Evolutionary conservation across 2,113 vertebrate genomes (phyloP), one percentile per base, ranked within the genome.

Genomic region (Morone saxatilis): DNA sequence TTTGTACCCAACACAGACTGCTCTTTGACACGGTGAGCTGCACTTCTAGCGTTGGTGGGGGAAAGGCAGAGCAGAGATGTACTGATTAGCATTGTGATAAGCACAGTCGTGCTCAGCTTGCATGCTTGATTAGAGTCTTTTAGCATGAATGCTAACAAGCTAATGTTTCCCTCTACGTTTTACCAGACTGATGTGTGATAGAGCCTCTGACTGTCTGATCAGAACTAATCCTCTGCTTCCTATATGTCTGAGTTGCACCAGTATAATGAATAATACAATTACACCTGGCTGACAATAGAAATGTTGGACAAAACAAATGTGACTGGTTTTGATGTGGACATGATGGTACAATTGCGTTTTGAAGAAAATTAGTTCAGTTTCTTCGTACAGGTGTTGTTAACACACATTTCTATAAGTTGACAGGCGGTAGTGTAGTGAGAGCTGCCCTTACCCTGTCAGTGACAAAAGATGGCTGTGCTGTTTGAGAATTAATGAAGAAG

Each of bases 21-120:
- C 89, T 91, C 93, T 88, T 94, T 94, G 89, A 94, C 79, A 83
- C 31, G n/a, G 48, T 61, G 56, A 78, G 73, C 80, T 71, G 83
- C 83, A 66, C 45, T n/a, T 78, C 72, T 77, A 71, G 62, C 43
- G 40, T 25, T 36, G 73, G 60, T 74, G 76, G 43, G 56, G 81
- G 80, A 57, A 74, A 78, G 59, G 86, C 80, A 82, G 76, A 75
- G 79, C 59, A 71, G 83, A 92, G 86, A 91, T 84, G 86, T 83
- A 86, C 86, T 84, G 88, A 92, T 92, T 89, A 89, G 92, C 91
- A 93, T 84, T 88, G 86, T 90, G 85, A 89, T 87, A 83, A 90
- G 86, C 84, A 80, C 60, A 77, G 71, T 63, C 54, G 67, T 60
- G 68, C 81, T 88, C 63, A 41, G 41, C 67, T 85, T 1, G 83